Evolutionary conservation across 1,140 invertebrate species (phyloP).

Genomic region (Daktulosphaira vitifoliae): DNA sequence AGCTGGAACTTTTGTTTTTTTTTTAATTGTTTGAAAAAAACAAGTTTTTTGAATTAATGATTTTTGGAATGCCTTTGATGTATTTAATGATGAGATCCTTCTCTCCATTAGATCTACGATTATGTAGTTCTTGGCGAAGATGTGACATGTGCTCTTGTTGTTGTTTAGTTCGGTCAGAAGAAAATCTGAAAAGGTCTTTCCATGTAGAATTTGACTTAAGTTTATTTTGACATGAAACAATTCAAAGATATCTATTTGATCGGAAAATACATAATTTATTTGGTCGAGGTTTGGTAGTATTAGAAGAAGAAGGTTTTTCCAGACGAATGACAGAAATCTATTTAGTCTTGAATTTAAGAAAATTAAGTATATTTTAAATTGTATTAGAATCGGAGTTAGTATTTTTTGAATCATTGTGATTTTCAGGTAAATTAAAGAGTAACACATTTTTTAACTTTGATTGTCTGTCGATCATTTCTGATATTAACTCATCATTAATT

Average conservation of each 20-base stretch:
- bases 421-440: neutral
- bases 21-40: neutral
- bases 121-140: neutral
- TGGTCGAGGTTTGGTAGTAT: neutral
- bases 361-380: neutral
- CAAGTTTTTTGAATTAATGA: neutral
- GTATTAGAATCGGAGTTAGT: neutral
- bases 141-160: neutral
- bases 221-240: neutral
- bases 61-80: neutral
- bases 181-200: neutral
- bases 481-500: neutral
- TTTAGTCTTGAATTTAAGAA: neutral
- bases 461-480: slow-evolving; percentile 10
- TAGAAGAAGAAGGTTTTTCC: neutral
- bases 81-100: too few relatives aligned
- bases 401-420: neutral
- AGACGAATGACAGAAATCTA: neutral
- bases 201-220: neutral
- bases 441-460: neutral
- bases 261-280: neutral
- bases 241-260: neutral
- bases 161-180: neutral
- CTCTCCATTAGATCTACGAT: neutral
- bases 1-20: too few relatives aligned